phyloP scores from a whole-genome alignment of 2,888 invertebrate genomes.

The Sminthurinus aureus region DNA sequence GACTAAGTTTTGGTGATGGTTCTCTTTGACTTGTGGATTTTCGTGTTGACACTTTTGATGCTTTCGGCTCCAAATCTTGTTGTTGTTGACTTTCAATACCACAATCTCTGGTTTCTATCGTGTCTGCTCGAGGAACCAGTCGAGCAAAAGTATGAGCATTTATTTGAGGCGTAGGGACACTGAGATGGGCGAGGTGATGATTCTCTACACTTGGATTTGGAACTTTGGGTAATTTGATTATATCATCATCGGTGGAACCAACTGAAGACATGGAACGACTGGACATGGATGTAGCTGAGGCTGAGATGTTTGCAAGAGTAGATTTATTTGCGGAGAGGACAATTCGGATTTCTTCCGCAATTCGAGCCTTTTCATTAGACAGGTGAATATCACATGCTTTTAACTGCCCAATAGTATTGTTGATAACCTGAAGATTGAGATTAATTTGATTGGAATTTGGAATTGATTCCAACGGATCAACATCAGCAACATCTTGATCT shows the following conservation, averaged over 20 bases:
- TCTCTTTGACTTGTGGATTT: neutral
- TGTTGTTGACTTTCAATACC: constrained; percentile 20
- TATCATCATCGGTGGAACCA: neutral
- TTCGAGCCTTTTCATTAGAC: too few relatives aligned
- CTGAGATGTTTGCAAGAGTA: constrained; percentile 9
- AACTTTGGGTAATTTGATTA: constrained; percentile 22
- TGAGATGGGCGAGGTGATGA: constrained; percentile 12
- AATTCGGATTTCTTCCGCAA: neutral
- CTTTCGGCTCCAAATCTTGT: constrained; percentile 2
- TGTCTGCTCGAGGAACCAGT: neutral
- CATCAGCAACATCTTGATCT: neutral
- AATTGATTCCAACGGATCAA: neutral
- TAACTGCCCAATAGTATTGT: neutral
- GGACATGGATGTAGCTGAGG: constrained; percentile 1
- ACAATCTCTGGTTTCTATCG: constrained; percentile 1
- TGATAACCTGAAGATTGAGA: neutral
- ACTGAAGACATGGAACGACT: neutral
- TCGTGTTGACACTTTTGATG: neutral
- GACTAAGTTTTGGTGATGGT: neutral
- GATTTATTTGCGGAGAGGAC: constrained; percentile 22
- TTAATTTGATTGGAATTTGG: too few relatives aligned
- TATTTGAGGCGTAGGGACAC: neutral
- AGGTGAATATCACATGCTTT: neutral
- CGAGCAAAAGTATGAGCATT: constrained; percentile 7
- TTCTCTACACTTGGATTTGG: constrained; percentile 33